phyloP scores from a whole-genome alignment of 1,140 invertebrate species.

The Cecropterus lyciades region DNA sequence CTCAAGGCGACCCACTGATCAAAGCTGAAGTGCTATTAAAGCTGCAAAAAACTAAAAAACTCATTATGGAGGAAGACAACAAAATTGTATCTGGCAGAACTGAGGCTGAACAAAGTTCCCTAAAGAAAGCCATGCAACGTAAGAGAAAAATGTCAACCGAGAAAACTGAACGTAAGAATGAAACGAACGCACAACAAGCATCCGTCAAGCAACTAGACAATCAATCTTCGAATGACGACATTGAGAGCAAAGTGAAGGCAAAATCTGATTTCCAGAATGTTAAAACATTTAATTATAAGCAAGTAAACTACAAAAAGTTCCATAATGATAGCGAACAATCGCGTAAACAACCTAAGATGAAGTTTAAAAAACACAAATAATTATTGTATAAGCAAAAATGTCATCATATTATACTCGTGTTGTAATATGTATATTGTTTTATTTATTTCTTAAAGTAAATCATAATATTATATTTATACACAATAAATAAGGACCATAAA shows the following conservation, averaged over 20 bases:
- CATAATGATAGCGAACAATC: slow-evolving; percentile 49
- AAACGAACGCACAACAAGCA: slow-evolving; percentile 23
- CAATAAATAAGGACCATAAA: no score
- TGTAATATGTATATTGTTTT: neutral
- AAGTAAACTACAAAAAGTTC: slow-evolving; percentile 61
- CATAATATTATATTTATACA: no score
- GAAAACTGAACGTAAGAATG: slow-evolving; percentile 38
- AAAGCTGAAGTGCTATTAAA: slow-evolving; percentile 61
- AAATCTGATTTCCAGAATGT: slow-evolving; percentile 38
- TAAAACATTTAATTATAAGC: slow-evolving; percentile 55
- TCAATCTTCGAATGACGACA: slow-evolving; percentile 34
- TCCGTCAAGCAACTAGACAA: slow-evolving; percentile 5
- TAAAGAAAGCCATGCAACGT: slow-evolving; percentile 39
- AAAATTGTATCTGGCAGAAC: no score
- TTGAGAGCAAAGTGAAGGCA: slow-evolving; percentile 36
- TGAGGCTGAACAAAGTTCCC: slow-evolving; percentile 12
- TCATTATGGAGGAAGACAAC: slow-evolving; percentile 42
- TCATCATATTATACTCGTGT: slow-evolving; percentile 1
- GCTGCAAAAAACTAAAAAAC: slow-evolving; percentile 49
- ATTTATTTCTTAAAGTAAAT: no score
- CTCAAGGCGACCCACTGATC: slow-evolving; percentile 64
- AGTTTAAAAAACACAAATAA: slow-evolving; percentile 59
- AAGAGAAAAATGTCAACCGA: slow-evolving; percentile 59
- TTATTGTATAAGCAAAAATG: slow-evolving; percentile 7
- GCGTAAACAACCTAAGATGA: slow-evolving; percentile 51